These are phyloP conservation scores for Pissodes strobi DNA, from an alignment of 1,140 invertebrate genomes.

Conservation along the genomic window DNA sequence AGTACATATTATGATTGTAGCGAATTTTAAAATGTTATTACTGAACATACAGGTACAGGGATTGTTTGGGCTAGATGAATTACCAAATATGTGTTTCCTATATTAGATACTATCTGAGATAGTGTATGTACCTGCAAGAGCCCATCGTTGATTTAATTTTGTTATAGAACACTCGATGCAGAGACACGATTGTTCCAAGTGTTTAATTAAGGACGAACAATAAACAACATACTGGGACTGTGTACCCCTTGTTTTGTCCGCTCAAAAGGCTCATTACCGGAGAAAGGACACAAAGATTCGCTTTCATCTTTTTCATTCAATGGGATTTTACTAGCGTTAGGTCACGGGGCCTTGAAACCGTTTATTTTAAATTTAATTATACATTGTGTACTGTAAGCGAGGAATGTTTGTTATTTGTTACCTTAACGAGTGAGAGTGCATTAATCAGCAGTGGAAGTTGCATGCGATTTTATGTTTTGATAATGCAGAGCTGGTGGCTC, in stretches of 20 bases:
- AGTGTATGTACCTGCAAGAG: too few relatives aligned
- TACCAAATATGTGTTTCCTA: too few relatives aligned
- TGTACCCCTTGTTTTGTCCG: constrained; percentile 2
- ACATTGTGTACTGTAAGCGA: neutral
- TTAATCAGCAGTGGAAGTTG: too few relatives aligned
- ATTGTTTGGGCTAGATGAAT: too few relatives aligned
- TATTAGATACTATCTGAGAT: too few relatives aligned
- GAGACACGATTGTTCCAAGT: constrained; percentile 1
- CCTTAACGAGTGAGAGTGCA: too few relatives aligned
- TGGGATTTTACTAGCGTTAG: neutral
- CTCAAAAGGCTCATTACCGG: constrained; percentile 18
- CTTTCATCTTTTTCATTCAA: constrained; percentile 12
- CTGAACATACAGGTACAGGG: too few relatives aligned
- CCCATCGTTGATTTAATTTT: constrained; percentile 21
- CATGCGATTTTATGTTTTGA: too few relatives aligned
- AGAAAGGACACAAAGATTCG: constrained; percentile 14
- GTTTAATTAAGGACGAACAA: constrained; percentile 12
- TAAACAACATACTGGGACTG: constrained; percentile 12
- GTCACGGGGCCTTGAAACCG: neutral
- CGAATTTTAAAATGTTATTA: too few relatives aligned
- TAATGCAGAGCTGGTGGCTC: too few relatives aligned
- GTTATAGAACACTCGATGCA: constrained; percentile 2
- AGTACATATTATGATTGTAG: too few relatives aligned
- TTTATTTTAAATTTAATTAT: constrained; percentile 18
- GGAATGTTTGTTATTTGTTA: constrained; percentile 1